Base-by-base conservation (phyloP, 2,888 invertebrate species). In the Cerceris rybyensis region DNA sequence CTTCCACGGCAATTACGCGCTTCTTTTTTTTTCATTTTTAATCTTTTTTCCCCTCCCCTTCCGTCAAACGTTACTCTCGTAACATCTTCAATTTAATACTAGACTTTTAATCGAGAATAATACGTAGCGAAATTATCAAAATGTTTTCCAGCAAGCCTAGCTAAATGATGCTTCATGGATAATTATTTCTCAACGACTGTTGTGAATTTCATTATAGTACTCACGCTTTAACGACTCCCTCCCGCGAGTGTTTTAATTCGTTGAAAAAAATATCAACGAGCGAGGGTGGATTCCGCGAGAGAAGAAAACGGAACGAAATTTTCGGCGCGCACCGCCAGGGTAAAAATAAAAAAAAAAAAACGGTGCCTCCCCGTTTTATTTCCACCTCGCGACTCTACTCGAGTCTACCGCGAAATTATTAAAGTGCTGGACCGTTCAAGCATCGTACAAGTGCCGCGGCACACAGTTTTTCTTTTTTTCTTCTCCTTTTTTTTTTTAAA, bases 391-490 rank as follows among this genome's bases (percentile, higher is more conserved):
- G 70, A 78, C 78, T 46, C 46, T 79, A 79, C 78, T 80, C 79
- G 79, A 73, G 28, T 73, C 63, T 78, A 80, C 79, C 73, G 70
- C 78, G 79, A 80, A 80, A 80, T 80, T 80, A 80, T 80, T 78
- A 78, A 80, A 80, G 73, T 73, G 78, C 66, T 67, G 77, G 78
- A 79, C 78, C 78, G 78, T 79, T 79, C 78, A 77, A 79, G 78
- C 72, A 79, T 77, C 78, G 73, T 42, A 74, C 66, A 70, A 78
- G 78, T 70, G 78, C 69, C 78, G 78, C 14, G 57, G 78, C 14
- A 52, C 54, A 43, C 14, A 54, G 54, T 42, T 64, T 69, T 59
- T 58, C 67, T 71, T 71, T 70, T 75, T 61, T 28, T 28, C 28
- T 28, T 28, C 28, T 28, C 28, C 28, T 28, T 28, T 28, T 28